Conservation (phyloP, 2,113 vertebrate species). For the Vidua macroura region DNA sequence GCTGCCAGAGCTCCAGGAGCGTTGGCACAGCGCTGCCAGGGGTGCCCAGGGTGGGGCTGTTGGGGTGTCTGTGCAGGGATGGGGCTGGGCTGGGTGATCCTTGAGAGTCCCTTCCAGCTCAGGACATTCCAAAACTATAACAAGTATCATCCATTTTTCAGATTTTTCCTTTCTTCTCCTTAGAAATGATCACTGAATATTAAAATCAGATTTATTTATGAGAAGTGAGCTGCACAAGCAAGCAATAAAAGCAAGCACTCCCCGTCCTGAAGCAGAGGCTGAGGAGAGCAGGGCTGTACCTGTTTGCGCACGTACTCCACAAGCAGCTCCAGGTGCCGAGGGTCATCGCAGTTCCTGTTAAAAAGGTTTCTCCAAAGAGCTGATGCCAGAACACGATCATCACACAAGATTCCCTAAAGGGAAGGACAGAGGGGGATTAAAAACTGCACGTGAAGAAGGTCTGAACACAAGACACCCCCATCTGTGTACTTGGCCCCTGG, state of each 20-base stretch:
- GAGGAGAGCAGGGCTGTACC: constrained; percentile 63
- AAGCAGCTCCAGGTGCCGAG: constrained; percentile 87
- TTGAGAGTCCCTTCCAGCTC: neutral
- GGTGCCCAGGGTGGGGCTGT: neutral
- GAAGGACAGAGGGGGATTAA: neutral
- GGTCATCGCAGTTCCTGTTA: constrained; percentile 87
- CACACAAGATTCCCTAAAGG: constrained; percentile 89
- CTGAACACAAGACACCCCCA: neutral
- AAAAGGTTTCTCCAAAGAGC: constrained; percentile 97
- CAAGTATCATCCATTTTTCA: neutral
- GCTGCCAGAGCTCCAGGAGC: neutral
- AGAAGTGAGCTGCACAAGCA: neutral
- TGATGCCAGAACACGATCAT: constrained; percentile 87
- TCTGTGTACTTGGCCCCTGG: neutral
- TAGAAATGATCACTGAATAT: neutral
- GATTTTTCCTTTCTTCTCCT: neutral
- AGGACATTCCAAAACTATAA: neutral
- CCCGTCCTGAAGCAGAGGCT: neutral
- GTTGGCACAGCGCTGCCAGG: rapidly evolving
- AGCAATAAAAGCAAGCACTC: neutral
- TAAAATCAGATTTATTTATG: neutral
- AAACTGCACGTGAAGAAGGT: neutral
- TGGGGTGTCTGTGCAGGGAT: neutral
- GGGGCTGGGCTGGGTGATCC: neutral
- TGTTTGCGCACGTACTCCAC: constrained; percentile 98